Conservation (phyloP, 2,888 invertebrate genomes). For the Neria commutata region DNA sequence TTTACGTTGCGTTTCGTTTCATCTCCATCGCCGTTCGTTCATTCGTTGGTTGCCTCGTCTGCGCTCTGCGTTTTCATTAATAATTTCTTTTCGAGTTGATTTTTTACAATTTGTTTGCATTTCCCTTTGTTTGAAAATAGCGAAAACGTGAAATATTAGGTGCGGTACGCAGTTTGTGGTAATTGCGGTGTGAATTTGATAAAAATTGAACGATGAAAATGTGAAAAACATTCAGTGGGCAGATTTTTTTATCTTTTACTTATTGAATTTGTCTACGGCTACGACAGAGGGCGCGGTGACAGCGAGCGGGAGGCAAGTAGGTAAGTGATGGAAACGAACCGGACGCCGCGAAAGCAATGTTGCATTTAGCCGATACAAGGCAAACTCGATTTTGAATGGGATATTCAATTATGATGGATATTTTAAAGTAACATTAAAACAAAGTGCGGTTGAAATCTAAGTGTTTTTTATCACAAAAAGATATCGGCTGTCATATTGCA, state of each 20-base stretch:
- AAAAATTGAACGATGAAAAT: constrained; percentile 36
- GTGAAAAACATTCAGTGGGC: constrained; percentile 54
- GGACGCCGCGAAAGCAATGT: no score
- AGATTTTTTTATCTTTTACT: constrained; percentile 51
- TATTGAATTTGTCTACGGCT: no score
- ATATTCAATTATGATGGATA: no score
- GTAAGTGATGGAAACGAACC: no score
- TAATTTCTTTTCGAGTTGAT: constrained; percentile 51
- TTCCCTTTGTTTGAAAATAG: constrained; percentile 37
- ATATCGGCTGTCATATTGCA: no score
- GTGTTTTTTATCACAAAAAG: no score
- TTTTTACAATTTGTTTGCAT: constrained; percentile 44
- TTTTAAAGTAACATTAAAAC: no score
- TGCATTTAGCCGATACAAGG: no score
- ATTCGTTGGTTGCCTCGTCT: constrained; percentile 14
- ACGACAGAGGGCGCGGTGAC: no score
- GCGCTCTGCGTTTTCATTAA: constrained; percentile 54
- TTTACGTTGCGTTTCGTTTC: background rate
- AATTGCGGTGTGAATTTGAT: constrained; percentile 31
- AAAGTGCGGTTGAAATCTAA: no score
- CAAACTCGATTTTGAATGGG: no score
- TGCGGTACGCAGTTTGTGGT: constrained; percentile 26
- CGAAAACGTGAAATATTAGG: constrained; percentile 34
- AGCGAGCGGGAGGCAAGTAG: no score
- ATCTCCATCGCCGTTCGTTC: constrained; percentile 8